Evolutionary conservation across 2,113 vertebrate genomes (phyloP).

Genomic region (Pelecanus crispus): DNA sequence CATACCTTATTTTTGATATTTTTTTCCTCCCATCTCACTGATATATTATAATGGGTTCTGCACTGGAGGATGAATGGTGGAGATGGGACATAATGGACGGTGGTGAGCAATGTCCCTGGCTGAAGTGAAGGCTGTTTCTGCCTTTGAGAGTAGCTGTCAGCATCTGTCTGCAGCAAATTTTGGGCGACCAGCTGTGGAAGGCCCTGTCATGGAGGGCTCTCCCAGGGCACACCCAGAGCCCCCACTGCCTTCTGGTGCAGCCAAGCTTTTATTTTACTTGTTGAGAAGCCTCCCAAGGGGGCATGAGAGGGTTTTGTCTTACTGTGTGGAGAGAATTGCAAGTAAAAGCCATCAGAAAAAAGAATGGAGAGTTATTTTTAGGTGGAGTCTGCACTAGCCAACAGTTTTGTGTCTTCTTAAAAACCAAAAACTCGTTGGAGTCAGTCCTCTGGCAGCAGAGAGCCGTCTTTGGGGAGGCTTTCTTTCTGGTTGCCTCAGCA

Average conservation of each 20-base stretch:
- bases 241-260: neutral
- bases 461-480: neutral
- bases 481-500: neutral
- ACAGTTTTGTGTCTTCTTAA: neutral
- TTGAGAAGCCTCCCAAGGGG: neutral
- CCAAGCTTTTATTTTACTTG: neutral
- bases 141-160: neutral
- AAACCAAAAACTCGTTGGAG: neutral
- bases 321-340: neutral
- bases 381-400: neutral
- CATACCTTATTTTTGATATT: neutral
- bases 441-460: neutral
- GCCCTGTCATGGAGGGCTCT: neutral
- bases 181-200: neutral
- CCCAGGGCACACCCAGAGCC: neutral
- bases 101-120: neutral
- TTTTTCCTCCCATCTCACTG: neutral
- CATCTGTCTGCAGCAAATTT: neutral
- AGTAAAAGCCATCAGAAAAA: neutral
- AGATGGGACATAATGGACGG: rapidly evolving
- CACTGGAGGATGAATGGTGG: neutral
- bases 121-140: neutral
- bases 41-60: neutral
- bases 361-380: neutral
- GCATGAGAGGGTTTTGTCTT: neutral